Base-by-base conservation (phyloP, 2,797 vertebrate genomes). In the Pteronotus mesoamericanus region DNA sequence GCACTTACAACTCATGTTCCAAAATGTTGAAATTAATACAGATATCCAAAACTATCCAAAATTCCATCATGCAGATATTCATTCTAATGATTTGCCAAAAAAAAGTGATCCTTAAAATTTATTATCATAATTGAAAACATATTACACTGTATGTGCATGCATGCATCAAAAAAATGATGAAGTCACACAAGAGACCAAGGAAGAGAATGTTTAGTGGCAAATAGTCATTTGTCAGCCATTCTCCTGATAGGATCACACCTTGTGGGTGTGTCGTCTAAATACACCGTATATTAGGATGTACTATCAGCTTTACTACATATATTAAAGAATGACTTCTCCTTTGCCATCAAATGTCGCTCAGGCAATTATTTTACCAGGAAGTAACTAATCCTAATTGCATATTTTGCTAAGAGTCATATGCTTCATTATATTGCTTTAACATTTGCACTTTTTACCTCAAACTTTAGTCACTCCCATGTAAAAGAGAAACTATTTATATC, bases 321-420 rank as follows among this genome's bases (percentile, higher is more conserved):
- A 44, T 59, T 77, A 82, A 82, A 84, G 19, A 44, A 69, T 57
- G 3, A 6, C 21, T 71, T 89, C 95, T 86, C 19, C 57, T 55
- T 75, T 82, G 55, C n/a, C 32, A 69, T 9, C 21, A 91, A 88
- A 88, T 32, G 12, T 37, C 39, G 64, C 19, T 90, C 48, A 80
- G 34, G 71, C 15, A 91, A 44, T 32, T 32, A 16, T 91, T 93
- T 19, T 72, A 53, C 11, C 5, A 90, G 15, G 29, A 84, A 48
- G 15, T 84, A 79, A 84, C 22, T 66, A 74, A 55, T 77, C 32
- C 32, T 80, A 61, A 66, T 80, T 91, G 61, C 32, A 79, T 44
- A 90, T 6, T 94, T 92, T 96, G 11, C 29, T 71, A 87, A 93
- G 42, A 82, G 9, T 39, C 84, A 64, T 46, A 61, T 93, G 39